A percentile compares a stretch with the other conserved stretches of the same genome.
Conservation (phyloP, 2,113 vertebrate species). For the Albula goreensis region DNA sequence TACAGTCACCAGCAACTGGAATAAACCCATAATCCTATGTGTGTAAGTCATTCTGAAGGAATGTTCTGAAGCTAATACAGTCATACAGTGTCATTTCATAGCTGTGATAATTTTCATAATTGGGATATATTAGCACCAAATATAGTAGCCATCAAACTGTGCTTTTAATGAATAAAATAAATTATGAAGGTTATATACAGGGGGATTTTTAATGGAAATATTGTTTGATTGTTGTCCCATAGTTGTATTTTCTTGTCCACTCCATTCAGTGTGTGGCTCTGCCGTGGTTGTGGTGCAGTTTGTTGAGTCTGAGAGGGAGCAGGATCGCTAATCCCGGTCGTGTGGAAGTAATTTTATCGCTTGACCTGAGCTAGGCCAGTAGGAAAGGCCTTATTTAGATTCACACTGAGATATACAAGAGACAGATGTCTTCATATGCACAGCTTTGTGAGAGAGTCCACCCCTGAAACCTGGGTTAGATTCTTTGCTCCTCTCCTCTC, state of each 20-base stretch:
- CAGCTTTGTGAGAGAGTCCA: background rate
- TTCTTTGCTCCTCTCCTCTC: no score
- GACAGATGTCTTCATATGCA: background rate
- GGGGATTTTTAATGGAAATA: background rate
- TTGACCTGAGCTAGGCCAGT: background rate
- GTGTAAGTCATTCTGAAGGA: background rate
- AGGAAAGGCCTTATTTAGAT: background rate
- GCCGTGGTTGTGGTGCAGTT: background rate
- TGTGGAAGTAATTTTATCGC: slow-evolving; percentile 3
- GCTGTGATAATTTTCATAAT: background rate
- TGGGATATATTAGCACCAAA: no score
- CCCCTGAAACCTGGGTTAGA: background rate
- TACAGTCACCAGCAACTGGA: background rate
- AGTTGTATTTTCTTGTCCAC: background rate
- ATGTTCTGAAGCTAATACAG: background rate
- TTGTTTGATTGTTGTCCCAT: background rate
- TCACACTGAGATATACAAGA: background rate
- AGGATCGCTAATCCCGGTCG: background rate
- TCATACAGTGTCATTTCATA: background rate
- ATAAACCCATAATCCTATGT: no score
- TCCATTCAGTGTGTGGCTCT: background rate
- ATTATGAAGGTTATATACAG: background rate
- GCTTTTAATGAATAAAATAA: background rate
- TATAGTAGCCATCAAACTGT: background rate
- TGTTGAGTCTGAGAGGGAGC: background rate